Conservation (phyloP, 2,888 invertebrate species). For the Ctenicera cuprea region DNA sequence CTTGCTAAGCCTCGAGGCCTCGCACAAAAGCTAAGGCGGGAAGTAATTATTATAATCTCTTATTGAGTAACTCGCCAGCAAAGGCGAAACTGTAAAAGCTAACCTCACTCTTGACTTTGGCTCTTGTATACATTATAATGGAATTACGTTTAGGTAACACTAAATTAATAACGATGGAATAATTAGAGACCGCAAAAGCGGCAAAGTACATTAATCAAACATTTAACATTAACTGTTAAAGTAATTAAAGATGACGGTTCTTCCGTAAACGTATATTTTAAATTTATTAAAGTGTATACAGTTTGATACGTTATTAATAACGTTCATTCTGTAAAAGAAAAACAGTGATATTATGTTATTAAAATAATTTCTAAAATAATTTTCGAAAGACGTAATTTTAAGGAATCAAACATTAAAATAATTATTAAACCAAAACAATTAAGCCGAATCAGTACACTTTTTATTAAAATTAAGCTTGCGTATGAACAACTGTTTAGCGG, state of each 20-base stretch:
- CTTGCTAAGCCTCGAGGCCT: constrained; percentile 20
- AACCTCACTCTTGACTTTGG: constrained; percentile 22
- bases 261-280: neutral
- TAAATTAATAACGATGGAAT: neutral
- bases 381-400: too few species aligned
- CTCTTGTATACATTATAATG: constrained; percentile 9
- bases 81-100: constrained; percentile 11
- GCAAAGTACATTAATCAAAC: neutral
- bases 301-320: too few species aligned
- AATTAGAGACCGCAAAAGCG: neutral
- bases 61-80: constrained; percentile 2
- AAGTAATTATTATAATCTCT: constrained; percentile 21
- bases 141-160: neutral
- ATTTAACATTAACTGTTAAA: neutral
- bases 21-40: constrained; percentile 7
- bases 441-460: too few species aligned
- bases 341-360: too few species aligned
- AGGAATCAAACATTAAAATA: too few species aligned
- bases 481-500: too few species aligned
- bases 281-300: neutral
- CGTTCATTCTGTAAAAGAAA: too few species aligned
- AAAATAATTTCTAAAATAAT: too few species aligned
- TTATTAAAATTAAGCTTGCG: too few species aligned
- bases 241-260: neutral
- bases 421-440: too few species aligned